Percentiles rank a stretch among this genome's conserved stretches.
phyloP scores from a whole-genome alignment of 2,888 invertebrate species.

The Caenorhabditis sp. region DNA sequence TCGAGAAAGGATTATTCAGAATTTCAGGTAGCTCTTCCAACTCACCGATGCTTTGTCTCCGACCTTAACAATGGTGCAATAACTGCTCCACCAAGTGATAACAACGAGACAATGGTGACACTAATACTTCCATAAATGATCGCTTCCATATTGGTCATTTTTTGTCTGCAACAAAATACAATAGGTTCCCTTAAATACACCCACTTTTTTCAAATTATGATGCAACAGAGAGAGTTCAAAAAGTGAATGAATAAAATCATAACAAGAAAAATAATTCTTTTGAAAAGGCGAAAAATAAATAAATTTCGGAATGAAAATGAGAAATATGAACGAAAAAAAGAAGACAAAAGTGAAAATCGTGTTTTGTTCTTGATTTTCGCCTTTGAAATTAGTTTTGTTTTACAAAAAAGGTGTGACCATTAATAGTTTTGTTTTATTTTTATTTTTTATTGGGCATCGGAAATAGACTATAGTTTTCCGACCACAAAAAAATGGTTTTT shows the following conservation, averaged over 20 bases:
- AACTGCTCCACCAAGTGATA: slow-evolving; percentile 71
- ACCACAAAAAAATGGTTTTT: too few relatives aligned
- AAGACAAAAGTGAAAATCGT: neutral
- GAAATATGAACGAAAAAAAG: neutral
- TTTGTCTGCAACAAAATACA: neutral
- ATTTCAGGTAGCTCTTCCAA: neutral
- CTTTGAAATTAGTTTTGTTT: neutral
- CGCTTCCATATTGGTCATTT: slow-evolving; percentile 6
- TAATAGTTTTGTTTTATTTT: neutral
- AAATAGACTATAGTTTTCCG: too few relatives aligned
- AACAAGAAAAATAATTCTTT: neutral
- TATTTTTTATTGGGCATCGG: too few relatives aligned
- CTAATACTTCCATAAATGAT: slow-evolving; percentile 71
- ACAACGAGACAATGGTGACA: slow-evolving; percentile 72
- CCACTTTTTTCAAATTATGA: neutral
- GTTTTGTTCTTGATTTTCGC: neutral
- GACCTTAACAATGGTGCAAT: slow-evolving; percentile 68
- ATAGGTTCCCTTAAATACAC: neutral
- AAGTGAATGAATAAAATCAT: neutral
- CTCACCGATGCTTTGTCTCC: slow-evolving; percentile 27
- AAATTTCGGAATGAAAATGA: neutral
- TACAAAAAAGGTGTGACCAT: neutral
- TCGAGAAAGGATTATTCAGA: neutral
- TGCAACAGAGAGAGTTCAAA: neutral
- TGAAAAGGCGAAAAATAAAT: neutral